Evolutionary conservation across 2,888 invertebrate species (phyloP).

Genomic region (Ormyrus nitidulus): DNA sequence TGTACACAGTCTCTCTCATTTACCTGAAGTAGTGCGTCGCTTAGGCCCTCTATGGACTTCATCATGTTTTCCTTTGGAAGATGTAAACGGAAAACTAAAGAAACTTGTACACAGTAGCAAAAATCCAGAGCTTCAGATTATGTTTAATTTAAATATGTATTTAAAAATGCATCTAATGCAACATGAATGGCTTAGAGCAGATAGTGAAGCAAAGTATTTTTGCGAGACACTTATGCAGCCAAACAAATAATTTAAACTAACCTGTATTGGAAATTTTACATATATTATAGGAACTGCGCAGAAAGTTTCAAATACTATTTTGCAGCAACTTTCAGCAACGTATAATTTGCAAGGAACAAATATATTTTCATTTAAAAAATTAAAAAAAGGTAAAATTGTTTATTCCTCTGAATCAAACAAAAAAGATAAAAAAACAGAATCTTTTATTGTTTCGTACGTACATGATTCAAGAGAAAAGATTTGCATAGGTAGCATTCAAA

Average conservation of each 20-base stretch:
- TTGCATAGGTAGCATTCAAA: conserved; percentile 1
- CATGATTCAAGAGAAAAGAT: not conserved
- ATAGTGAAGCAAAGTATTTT: conserved; percentile 17
- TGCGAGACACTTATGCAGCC: not conserved
- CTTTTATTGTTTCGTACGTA: conserved; percentile 15
- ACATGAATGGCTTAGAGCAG: conserved; percentile 1
- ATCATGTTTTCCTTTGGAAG: conserved; percentile 47
- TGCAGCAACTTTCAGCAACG: not conserved
- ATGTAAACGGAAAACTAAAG: not conserved
- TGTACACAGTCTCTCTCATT: conserved; percentile 49
- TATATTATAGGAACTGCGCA: not conserved
- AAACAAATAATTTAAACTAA: conserved; percentile 15
- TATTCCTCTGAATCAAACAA: not conserved
- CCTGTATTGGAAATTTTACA: not conserved
- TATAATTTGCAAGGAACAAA: conserved; percentile 1
- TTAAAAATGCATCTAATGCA: conserved; percentile 18
- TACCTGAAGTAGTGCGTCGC: conserved; percentile 39
- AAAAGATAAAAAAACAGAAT: conserved; percentile 16
- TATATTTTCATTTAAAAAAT: conserved; percentile 19
- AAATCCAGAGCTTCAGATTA: conserved; percentile 39
- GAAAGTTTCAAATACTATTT: not conserved
- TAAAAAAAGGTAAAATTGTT: conserved; percentile 17
- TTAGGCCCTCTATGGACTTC: conserved; percentile 50
- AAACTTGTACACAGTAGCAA: conserved; percentile 47
- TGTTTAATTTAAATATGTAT: conserved; percentile 28